Evolutionary conservation across 1,140 invertebrate genomes (phyloP), one percentile per base, ranked within the genome.

Genomic region (Lanistes nyassanus): DNA sequence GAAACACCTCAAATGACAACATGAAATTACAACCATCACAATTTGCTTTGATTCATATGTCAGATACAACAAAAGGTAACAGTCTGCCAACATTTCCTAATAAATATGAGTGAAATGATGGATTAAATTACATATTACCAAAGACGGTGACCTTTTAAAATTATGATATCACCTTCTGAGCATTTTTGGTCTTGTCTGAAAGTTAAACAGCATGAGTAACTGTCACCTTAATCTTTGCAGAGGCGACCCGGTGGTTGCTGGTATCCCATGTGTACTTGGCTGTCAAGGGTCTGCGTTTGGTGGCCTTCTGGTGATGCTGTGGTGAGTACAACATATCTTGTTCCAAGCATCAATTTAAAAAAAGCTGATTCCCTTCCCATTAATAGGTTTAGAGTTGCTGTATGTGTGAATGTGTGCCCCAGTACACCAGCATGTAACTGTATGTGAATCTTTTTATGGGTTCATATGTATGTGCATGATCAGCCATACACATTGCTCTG

Each of bases 251-350:
- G 66, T 83, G 78, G 13, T 82, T 82, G 74, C 84, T 67, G 16
- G 82, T 81, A 74, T 85, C 84, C 80, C 80, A 85, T 16, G 81
- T 81, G 62, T 82, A 85, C 68, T 85, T 85, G 29, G 81, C 81
- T 77, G 83, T 82, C 36, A 79, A 68, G 58, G 82, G 82, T 37
- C 82, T 68, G 21, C 72, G 53, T 29, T 29, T 75, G 6, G 26
- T 51, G 0, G 9, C 42, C 42, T 47, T 47, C 42, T 47, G 42
- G 42, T 47, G 42, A 47, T 9, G 42, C 42, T 47, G 9, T 47
- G 42, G 9, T 47, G 1, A 47, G 5, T 47, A 47, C 19, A 47
- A 47, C 42, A 42, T 42, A 47, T 13, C 42, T 13, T 9, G 9
- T 47, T 47, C 9, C 19, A 47, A 16, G 19, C 42, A 47, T 47